Evolutionary conservation across 2,888 invertebrate species (phyloP), one percentile per base, ranked within the genome.

Genomic region (Ennomos erosarius): DNA sequence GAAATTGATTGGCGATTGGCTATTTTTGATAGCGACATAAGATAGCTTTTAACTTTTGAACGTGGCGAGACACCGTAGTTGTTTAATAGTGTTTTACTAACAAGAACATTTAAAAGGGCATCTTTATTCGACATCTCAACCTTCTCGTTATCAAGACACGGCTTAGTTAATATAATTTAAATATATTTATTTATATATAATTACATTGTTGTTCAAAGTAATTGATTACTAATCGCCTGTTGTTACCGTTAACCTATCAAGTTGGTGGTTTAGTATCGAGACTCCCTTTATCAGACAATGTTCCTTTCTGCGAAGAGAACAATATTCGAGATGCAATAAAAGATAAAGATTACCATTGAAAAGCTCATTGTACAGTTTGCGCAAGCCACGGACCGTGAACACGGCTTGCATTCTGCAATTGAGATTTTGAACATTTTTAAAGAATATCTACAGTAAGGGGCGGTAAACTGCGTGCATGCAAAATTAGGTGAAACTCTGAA

Each of bases 311-410:
- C 38, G 38, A 59, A 59, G 51, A 60, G 55, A 60, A 60, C 59
- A 60, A 60, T 57, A 61, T 65, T 65, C 64, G 53, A 64, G 68
- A 65, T 67, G 63, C 66, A 69, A 68, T 56, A 67, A 57, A 64
- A 65, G 65, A 72, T 72, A 56, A 60, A 64, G 65, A 65, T 71
- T 72, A 69, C 67, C 67, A 74, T 74, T 74, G 63, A 66, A 68
- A 69, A 63, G 66, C 68, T 68, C 59, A 62, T 63, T 64, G 62
- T 70, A 65, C 67, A 59, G 71, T 74, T 70, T 64, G 67, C 55
- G 60, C 36, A 55, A 55, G 9, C 52, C 45, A 48, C 55, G 34
- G 57, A 62, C 56, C 68, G 62, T 65, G 55, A 61, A 60, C 49
- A 39, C 40, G 51, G 56, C 58, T 49, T 57, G 58, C 55, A 46